phyloP scores from a whole-genome alignment of 2,113 vertebrate genomes.

The Nibea albiflora region DNA sequence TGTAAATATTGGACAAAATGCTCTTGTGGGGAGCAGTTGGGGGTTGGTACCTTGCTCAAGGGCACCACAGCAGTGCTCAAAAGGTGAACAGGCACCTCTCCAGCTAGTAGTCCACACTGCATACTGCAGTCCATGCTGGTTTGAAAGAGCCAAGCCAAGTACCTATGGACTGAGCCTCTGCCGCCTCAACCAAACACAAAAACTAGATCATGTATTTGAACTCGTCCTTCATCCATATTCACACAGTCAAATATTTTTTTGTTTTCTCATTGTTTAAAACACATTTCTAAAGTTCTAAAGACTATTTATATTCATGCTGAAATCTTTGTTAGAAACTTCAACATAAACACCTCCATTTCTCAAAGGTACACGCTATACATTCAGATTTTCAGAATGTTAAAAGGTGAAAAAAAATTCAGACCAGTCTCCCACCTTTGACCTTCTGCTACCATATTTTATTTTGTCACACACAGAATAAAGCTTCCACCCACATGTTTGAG shows the following conservation, averaged over 20 bases:
- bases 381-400: not conserved
- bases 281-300: not conserved
- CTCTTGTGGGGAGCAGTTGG: too few species aligned
- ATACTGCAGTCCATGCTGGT: too few species aligned
- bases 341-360: not conserved
- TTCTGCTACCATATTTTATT: not conserved
- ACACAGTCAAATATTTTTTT: not conserved
- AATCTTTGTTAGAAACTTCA: not conserved
- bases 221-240: not conserved
- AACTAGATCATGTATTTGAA: not conserved
- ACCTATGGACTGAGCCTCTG: too few species aligned
- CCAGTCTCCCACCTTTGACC: not conserved
- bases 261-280: not conserved
- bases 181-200: not conserved
- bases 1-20: too few species aligned
- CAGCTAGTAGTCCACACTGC: too few species aligned
- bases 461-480: not conserved
- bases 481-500: slow-evolving; percentile 6
- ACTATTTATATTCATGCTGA: not conserved
- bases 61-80: too few species aligned
- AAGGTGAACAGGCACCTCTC: too few species aligned
- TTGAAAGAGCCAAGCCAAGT: too few species aligned
- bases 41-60: too few species aligned
- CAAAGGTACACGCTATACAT: not conserved
- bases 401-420: slow-evolving; percentile 3